Evolutionary conservation across 2,888 invertebrate species (phyloP).

Genomic region (Ochropleura leucogaster): DNA sequence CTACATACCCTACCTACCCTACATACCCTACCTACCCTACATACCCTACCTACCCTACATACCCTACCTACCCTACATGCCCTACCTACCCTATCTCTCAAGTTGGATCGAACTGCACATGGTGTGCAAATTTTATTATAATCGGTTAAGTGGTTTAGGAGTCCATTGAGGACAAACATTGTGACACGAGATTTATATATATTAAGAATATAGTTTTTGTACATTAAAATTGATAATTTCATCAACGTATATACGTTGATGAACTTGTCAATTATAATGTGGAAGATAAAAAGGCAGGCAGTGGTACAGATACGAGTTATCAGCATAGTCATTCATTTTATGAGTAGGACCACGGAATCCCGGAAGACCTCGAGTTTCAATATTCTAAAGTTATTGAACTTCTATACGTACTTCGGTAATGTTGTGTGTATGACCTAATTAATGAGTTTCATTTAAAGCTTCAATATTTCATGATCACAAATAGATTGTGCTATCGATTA

Average conservation of each 20-base stretch:
- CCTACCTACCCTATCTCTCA: too few relatives aligned
- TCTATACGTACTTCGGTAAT: slow-evolving; percentile 15
- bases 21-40: too few relatives aligned
- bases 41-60: too few relatives aligned
- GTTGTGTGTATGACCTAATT: slow-evolving; percentile 19
- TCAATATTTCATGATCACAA: slow-evolving; percentile 11
- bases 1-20: too few relatives aligned
- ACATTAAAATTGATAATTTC: too few relatives aligned
- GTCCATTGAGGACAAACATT: too few relatives aligned
- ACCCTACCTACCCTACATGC: too few relatives aligned
- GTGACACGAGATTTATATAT: too few relatives aligned
- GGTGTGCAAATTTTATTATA: too few relatives aligned
- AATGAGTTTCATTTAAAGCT: background rate
- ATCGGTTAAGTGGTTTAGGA: too few relatives aligned
- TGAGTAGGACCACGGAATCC: background rate
- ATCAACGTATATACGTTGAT: background rate
- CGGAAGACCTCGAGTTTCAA: background rate
- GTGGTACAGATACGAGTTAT: background rate
- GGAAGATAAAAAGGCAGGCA: background rate
- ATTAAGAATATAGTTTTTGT: background rate
- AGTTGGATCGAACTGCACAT: too few relatives aligned
- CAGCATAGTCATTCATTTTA: background rate
- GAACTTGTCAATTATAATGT: background rate
- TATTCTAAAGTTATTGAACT: slow-evolving; percentile 36
- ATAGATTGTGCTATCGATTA: background rate